These are phyloP conservation scores for Oxytorus armatus DNA, from an alignment of 2,888 invertebrate genomes.

Conservation along the genomic window DNA sequence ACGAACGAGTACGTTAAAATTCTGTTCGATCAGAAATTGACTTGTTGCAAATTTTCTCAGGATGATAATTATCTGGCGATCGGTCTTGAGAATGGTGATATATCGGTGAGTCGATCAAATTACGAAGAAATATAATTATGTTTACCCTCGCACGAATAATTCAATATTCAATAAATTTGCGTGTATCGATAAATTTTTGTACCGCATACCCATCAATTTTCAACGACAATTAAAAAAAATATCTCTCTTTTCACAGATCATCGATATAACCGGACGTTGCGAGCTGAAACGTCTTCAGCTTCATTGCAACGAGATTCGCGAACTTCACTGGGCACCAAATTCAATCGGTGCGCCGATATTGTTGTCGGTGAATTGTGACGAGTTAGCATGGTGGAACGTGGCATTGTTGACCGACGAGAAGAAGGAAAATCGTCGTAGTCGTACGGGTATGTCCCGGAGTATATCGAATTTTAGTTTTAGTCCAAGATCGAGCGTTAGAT, in stretches of 20 bases:
- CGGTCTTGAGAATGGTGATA: constrained; percentile 87
- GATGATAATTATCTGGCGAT: constrained; percentile 87
- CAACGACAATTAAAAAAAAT: neutral
- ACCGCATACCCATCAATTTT: neutral
- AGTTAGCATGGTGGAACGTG: constrained; percentile 82
- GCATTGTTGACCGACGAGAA: constrained; percentile 65
- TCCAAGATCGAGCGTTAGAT: constrained; percentile 65
- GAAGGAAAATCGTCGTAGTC: constrained; percentile 71
- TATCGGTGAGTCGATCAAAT: constrained; percentile 85
- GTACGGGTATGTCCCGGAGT: constrained; percentile 76
- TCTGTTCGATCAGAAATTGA: constrained; percentile 67
- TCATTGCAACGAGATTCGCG: constrained; percentile 75
- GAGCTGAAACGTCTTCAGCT: constrained; percentile 74
- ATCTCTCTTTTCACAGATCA: constrained; percentile 73
- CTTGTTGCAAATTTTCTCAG: constrained; percentile 84
- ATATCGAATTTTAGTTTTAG: constrained; percentile 68
- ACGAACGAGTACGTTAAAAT: constrained; percentile 51
- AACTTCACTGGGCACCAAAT: constrained; percentile 80
- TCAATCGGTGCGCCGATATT: constrained; percentile 75
- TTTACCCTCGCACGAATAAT: neutral
- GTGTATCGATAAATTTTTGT: no score
- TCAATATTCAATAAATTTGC: no score
- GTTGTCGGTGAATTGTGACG: constrained; percentile 78
- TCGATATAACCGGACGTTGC: constrained; percentile 69
- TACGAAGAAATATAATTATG: neutral